phyloP scores from a whole-genome alignment of 2,113 vertebrate species.

The Ramphastos sulfuratus region DNA sequence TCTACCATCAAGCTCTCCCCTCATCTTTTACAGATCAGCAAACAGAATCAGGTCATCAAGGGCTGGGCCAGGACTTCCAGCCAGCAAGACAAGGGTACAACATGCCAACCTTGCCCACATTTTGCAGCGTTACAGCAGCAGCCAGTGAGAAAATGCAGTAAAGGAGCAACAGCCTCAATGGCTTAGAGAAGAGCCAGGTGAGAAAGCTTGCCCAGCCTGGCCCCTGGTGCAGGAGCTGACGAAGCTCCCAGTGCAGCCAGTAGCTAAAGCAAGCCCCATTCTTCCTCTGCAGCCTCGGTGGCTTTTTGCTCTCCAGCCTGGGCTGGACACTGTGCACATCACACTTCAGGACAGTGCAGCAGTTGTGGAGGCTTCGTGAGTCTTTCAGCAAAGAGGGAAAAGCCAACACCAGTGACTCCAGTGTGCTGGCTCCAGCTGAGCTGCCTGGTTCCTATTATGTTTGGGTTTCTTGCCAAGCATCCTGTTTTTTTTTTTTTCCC shows the following conservation, averaged over 20 bases:
- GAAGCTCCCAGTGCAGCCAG: rapidly evolving
- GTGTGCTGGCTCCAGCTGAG: background rate
- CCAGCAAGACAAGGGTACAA: background rate
- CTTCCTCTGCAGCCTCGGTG: background rate
- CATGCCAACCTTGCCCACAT: background rate
- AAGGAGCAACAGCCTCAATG: background rate
- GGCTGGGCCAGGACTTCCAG: background rate
- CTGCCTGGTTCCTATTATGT: background rate
- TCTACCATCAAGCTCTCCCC: background rate
- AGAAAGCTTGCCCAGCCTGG: background rate
- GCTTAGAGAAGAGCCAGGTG: background rate
- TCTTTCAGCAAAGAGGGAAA: background rate
- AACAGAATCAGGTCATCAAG: background rate
- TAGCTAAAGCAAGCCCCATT: background rate
- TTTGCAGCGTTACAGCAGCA: background rate
- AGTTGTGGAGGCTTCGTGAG: background rate
- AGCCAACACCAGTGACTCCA: background rate
- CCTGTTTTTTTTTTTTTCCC: too few relatives aligned
- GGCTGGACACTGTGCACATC: background rate
- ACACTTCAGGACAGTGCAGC: background rate
- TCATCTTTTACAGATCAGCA: background rate
- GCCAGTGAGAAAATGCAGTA: background rate
- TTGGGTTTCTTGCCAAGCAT: background rate
- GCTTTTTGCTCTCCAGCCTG: background rate
- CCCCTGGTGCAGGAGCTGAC: background rate